These are phyloP conservation scores for Knipowitschia caucasica DNA, from an alignment of 2,797 vertebrate genomes.

Conservation along the genomic window DNA sequence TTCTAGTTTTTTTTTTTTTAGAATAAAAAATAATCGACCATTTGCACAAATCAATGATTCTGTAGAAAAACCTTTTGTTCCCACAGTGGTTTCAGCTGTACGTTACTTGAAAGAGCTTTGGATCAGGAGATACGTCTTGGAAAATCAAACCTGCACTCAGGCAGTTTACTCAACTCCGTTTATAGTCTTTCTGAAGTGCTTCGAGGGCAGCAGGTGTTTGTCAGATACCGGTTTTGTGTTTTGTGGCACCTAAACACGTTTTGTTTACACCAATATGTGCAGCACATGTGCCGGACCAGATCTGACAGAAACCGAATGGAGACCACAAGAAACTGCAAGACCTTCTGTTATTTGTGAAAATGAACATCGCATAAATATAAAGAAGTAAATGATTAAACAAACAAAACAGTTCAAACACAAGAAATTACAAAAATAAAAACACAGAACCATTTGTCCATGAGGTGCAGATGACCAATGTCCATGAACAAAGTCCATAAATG, in stretches of 20 bases:
- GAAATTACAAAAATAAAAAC: too few relatives aligned
- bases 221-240: conserved; percentile 79
- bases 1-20: too few relatives aligned
- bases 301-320: not conserved
- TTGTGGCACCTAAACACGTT: conserved; percentile 38
- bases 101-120: not conserved
- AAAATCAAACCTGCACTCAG: not conserved
- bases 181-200: not conserved
- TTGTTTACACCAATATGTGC: not conserved
- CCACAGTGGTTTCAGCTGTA: not conserved
- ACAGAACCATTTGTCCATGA: too few relatives aligned
- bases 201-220: conserved; percentile 59
- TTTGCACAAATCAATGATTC: too few relatives aligned
- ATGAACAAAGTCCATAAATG: too few relatives aligned
- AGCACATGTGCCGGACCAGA: not conserved
- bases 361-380: not conserved
- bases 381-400: too few relatives aligned
- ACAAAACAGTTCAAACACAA: too few relatives aligned
- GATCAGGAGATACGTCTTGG: not conserved
- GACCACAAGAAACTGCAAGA: not conserved
- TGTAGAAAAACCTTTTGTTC: too few relatives aligned
- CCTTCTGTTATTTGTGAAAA: not conserved
- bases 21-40: too few relatives aligned
- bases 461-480: too few relatives aligned
- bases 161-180: not conserved